These are phyloP conservation scores for Rhinichthys klamathensis DNA, from an alignment of 2,113 vertebrate genomes.

Conservation along the genomic window DNA sequence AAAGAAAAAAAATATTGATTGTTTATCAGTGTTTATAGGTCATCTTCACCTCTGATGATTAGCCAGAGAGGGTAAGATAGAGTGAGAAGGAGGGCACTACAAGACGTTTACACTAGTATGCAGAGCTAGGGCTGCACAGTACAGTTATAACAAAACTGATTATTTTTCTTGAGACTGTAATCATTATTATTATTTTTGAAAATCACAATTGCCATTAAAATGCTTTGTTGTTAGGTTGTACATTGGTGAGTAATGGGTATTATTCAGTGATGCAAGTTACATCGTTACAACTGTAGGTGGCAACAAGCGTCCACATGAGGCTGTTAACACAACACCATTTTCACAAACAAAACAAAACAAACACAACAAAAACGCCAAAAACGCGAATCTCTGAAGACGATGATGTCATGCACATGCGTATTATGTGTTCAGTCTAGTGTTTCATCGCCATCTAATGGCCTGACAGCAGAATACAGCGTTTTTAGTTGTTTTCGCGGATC, in stretches of 20 bases:
- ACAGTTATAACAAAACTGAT: neutral
- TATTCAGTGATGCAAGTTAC: too few species aligned
- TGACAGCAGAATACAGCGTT: too few species aligned
- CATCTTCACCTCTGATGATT: constrained; percentile 43
- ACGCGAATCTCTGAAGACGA: too few species aligned
- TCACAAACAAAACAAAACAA: too few species aligned
- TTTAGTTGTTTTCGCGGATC: too few species aligned
- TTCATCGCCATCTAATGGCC: too few species aligned
- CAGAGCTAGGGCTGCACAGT: neutral
- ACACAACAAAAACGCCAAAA: too few species aligned
- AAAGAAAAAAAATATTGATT: constrained; percentile 56
- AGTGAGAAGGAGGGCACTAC: constrained; percentile 33
- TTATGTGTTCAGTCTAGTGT: too few species aligned
- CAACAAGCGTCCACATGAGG: neutral
- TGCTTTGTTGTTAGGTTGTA: neutral
- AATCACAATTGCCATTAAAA: neutral
- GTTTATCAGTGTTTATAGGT: constrained; percentile 41
- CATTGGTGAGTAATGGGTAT: neutral
- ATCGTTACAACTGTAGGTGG: too few species aligned
- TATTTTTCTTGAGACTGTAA: neutral
- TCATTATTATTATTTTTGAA: neutral
- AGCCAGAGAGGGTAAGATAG: constrained; percentile 49
- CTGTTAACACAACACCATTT: too few species aligned
- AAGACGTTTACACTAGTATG: neutral
- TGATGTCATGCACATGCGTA: too few species aligned